Percentiles rank a stretch among this genome's conserved stretches.
phyloP scores from a whole-genome alignment of 1,140 invertebrate genomes.

The Atopsyche davidsoni region DNA sequence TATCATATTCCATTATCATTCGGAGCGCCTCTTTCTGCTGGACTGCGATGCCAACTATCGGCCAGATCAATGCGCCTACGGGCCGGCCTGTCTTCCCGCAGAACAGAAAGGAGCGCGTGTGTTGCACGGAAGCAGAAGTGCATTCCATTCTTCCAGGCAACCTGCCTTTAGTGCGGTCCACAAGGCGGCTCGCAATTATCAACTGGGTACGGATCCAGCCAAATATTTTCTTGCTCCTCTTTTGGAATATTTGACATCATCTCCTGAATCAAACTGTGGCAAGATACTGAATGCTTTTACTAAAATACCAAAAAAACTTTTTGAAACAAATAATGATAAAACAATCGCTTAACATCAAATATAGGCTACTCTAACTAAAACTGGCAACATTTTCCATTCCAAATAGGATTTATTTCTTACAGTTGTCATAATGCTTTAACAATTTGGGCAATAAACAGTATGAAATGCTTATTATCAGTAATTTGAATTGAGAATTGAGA shows the following conservation, averaged over 20 bases:
- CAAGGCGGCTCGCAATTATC: conserved; percentile 19
- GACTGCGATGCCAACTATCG: conserved; percentile 88
- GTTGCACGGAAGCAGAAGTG: conserved; percentile 82
- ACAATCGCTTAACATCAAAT: neutral
- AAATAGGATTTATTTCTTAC: no score
- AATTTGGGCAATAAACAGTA: no score
- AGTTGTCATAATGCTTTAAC: no score
- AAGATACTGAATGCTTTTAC: conserved; percentile 21
- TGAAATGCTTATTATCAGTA: no score
- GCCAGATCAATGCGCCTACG: conserved; percentile 93
- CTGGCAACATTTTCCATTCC: no score
- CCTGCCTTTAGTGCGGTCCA: conserved; percentile 65
- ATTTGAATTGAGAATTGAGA: no score
- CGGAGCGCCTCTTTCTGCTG: conserved; percentile 74
- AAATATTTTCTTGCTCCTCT: conserved; percentile 22
- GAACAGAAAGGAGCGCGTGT: conserved; percentile 71
- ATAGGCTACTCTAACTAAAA: no score
- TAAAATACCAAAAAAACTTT: conserved; percentile 19
- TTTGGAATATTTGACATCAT: conserved; percentile 9
- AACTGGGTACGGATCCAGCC: conserved; percentile 26
- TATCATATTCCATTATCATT: conserved; percentile 88
- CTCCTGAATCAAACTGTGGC: conserved; percentile 27
- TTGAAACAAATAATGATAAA: conserved; percentile 6
- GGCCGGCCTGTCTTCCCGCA: conserved; percentile 73
- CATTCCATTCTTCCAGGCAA: conserved; percentile 79